Evolutionary conservation across 2,113 vertebrate genomes (phyloP).

Genomic region (Colinus virginianus): DNA sequence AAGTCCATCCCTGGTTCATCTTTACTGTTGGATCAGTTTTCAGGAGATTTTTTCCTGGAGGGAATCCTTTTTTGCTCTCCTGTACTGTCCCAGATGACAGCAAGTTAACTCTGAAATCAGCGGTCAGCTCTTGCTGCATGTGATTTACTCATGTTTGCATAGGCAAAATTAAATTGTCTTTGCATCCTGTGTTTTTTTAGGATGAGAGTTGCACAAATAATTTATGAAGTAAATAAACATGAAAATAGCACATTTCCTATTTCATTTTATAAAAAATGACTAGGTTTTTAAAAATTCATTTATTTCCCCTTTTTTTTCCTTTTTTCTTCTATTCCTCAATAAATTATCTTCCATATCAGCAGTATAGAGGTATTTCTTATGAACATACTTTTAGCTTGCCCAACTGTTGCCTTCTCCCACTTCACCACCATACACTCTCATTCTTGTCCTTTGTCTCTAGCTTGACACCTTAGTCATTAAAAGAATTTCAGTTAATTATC

Average conservation of each 20-base stretch:
- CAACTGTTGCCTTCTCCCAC: background rate
- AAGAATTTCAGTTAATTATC: background rate
- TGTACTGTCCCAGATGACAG: background rate
- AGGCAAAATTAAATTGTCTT: background rate
- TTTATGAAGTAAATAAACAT: background rate
- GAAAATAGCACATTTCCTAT: background rate
- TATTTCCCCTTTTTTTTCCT: background rate
- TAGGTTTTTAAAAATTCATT: background rate
- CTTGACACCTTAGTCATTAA: background rate
- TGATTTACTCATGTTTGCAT: background rate
- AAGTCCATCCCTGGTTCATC: background rate
- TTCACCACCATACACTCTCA: background rate
- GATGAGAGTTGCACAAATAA: background rate
- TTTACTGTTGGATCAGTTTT: background rate
- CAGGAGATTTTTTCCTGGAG: background rate
- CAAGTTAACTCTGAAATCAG: background rate
- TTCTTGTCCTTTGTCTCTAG: background rate
- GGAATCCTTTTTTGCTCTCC: background rate
- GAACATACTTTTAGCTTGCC: background rate
- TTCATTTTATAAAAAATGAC: background rate
- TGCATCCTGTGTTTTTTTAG: background rate
- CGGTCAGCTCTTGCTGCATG: fast-evolving
- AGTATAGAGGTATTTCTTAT: background rate
- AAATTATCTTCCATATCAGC: background rate
- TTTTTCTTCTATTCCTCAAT: background rate